Percentiles rank a stretch among this genome's conserved stretches.
phyloP scores from a whole-genome alignment of 2,113 vertebrate species.

The Prunella fulvescens region DNA sequence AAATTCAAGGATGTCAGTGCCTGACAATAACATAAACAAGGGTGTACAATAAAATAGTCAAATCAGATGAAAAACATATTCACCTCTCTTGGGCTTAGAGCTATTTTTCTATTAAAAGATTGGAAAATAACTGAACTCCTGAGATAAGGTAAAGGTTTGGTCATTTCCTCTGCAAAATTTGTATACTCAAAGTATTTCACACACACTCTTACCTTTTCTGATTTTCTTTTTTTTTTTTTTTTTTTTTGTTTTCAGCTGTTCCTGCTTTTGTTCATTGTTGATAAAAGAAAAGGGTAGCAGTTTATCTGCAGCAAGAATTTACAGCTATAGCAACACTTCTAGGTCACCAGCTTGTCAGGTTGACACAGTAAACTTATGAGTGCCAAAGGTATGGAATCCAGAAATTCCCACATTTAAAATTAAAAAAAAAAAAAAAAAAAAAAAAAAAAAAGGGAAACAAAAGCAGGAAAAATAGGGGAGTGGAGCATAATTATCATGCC shows the following conservation, averaged over 20 bases:
- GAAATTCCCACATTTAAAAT: not conserved
- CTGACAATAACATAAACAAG: conserved; percentile 20
- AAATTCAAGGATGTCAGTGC: conserved; percentile 43
- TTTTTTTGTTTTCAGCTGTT: not conserved
- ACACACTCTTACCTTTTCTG: not conserved
- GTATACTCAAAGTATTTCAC: not conserved
- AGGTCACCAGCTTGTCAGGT: not conserved
- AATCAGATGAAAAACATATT: conserved; percentile 27
- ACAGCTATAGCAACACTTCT: not conserved
- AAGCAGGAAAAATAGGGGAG: not conserved
- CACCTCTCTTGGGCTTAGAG: conserved; percentile 10
- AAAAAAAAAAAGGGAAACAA: fast-evolving
- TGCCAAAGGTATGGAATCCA: not conserved
- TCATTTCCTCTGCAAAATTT: not conserved
- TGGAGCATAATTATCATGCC: not conserved
- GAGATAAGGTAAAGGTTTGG: not conserved
- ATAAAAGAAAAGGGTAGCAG: not conserved
- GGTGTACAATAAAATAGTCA: conserved; percentile 10
- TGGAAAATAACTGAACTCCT: not conserved
- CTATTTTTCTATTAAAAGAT: not conserved
- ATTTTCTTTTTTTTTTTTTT: not conserved
- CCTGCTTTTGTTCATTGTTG: not conserved
- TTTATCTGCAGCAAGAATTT: not conserved
- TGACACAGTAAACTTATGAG: not conserved
- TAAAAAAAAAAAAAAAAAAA: fast-evolving